These are phyloP conservation scores for Catocala sponsa DNA, from an alignment of 2,888 invertebrate genomes.

Conservation along the genomic window DNA sequence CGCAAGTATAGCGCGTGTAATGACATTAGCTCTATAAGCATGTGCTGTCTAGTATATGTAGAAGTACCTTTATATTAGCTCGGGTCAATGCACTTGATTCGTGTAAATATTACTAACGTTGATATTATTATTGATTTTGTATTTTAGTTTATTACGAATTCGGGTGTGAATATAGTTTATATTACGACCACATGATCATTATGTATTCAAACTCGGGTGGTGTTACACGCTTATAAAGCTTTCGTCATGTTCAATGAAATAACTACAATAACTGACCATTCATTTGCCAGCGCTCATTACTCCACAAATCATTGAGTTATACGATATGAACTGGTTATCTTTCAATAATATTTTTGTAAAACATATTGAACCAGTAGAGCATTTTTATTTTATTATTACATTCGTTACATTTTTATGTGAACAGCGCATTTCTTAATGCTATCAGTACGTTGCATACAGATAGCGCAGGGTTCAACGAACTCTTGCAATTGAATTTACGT, in stretches of 20 bases:
- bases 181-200: conserved; percentile 17
- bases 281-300: conserved; percentile 27
- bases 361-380: conserved; percentile 55
- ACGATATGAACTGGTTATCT: conserved; percentile 43
- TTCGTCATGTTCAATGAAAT: conserved; percentile 27
- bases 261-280: conserved; percentile 31
- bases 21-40: conserved; percentile 26
- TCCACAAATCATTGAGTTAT: conserved; percentile 26
- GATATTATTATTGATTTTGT: conserved; percentile 55
- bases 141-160: conserved; percentile 37
- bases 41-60: conserved; percentile 12
- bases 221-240: conserved; percentile 29
- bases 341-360: conserved; percentile 54
- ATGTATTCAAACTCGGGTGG: conserved; percentile 11
- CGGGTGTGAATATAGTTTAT: conserved; percentile 19
- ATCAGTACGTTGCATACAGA: conserved; percentile 42
- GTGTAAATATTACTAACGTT: conserved; percentile 52
- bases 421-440: conserved; percentile 41
- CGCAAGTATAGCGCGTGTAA: conserved; percentile 32
- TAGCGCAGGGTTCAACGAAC: conserved; percentile 7
- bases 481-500: conserved; percentile 20
- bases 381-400: conserved; percentile 52
- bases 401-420: conserved; percentile 53
- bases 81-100: conserved; percentile 35
- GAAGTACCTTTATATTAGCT: conserved; percentile 26